phyloP scores from a whole-genome alignment of 1,140 invertebrate genomes.

The Eumaeus atala region DNA sequence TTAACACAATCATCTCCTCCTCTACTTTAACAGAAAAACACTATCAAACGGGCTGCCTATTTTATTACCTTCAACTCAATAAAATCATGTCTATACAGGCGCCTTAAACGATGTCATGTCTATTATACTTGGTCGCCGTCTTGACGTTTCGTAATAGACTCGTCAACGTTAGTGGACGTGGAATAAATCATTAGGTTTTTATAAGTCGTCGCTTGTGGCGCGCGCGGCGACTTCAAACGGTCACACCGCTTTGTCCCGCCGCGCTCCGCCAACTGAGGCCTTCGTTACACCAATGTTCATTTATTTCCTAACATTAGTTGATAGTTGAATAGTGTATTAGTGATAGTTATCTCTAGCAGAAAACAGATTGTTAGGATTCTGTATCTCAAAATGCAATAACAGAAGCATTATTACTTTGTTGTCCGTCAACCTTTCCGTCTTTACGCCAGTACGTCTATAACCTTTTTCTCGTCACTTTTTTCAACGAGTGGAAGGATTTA shows the following conservation, averaged over 20 bases:
- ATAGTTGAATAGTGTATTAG: too few relatives aligned
- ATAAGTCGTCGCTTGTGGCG: constrained; percentile 53
- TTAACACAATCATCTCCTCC: not conserved
- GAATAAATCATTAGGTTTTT: constrained; percentile 64
- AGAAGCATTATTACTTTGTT: too few relatives aligned
- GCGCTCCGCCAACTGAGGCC: constrained; percentile 35
- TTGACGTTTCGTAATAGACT: constrained; percentile 27
- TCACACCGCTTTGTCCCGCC: constrained; percentile 35
- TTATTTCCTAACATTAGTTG: not conserved
- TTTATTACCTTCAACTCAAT: not conserved
- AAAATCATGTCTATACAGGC: not conserved
- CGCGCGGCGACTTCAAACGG: constrained; percentile 45
- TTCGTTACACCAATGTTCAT: constrained; percentile 20
- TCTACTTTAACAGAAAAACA: not conserved
- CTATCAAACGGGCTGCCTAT: not conserved
- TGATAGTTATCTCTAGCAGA: too few relatives aligned
- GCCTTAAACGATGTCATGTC: not conserved
- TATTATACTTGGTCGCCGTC: not conserved
- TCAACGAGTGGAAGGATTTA: too few relatives aligned
- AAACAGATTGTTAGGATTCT: too few relatives aligned
- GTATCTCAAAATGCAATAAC: too few relatives aligned
- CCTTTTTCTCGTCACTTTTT: too few relatives aligned
- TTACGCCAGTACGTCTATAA: too few relatives aligned
- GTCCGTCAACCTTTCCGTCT: too few relatives aligned
- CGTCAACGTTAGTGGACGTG: constrained; percentile 36